Conservation (phyloP, 1,140 invertebrate genomes). For the Ruditapes philippinarum region DNA sequence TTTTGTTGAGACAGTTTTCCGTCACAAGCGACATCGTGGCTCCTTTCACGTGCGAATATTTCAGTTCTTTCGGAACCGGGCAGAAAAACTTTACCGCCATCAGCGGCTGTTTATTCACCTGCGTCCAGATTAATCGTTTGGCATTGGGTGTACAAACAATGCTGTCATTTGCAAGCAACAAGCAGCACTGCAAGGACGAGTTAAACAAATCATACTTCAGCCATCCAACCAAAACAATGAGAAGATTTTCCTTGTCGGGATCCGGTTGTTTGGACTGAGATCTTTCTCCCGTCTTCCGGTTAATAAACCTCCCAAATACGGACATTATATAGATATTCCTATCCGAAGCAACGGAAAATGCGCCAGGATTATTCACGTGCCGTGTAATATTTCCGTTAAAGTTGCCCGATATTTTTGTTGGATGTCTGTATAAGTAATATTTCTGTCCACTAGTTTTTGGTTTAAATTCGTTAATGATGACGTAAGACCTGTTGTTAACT, state of each 20-base stretch:
- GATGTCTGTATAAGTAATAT: conserved; percentile 30
- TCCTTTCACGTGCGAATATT: not conserved
- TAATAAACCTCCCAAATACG: conserved; percentile 3
- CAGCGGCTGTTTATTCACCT: conserved; percentile 36
- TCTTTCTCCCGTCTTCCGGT: not conserved
- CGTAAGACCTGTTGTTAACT: not conserved
- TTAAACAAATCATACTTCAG: not conserved
- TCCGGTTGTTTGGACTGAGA: conserved; percentile 17
- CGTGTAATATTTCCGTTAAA: conserved; percentile 31
- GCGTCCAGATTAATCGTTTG: conserved; percentile 11
- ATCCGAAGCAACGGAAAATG: not conserved
- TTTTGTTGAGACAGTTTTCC: conserved; percentile 1
- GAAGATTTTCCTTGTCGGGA: not conserved
- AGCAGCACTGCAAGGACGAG: not conserved
- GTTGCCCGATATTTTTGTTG: not conserved
- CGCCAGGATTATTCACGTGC: conserved; percentile 16
- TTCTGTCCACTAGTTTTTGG: not conserved
- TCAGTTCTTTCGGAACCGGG: not conserved
- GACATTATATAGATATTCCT: conserved; percentile 34
- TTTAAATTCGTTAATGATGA: not conserved
- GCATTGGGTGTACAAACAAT: not conserved
- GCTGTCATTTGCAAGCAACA: conserved; percentile 17
- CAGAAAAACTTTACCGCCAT: conserved; percentile 37
- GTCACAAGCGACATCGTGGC: not conserved
- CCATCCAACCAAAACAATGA: conserved; percentile 26